phyloP scores from a whole-genome alignment of 1,140 invertebrate species.

The Pseudomyrmex cubaensis region DNA sequence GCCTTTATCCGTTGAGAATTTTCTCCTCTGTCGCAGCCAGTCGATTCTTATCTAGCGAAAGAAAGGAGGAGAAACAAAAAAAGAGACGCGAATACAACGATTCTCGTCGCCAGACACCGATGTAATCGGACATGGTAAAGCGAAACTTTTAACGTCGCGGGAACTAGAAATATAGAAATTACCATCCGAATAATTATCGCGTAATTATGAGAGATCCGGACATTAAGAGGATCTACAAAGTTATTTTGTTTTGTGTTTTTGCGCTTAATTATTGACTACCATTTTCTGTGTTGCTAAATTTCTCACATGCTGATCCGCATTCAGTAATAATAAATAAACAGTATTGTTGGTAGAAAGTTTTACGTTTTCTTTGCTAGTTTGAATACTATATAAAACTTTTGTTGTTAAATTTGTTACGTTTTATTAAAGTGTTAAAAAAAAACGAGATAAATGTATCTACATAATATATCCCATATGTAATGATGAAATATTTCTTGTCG shows the following conservation, averaged over 20 bases:
- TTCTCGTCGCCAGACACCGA: conserved; percentile 22
- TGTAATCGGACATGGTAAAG: conserved; percentile 50
- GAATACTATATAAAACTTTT: no score
- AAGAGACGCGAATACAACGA: conserved; percentile 19
- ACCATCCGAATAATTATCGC: conserved; percentile 25
- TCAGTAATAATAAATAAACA: not conserved
- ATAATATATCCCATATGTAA: no score
- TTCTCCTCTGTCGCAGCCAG: conserved; percentile 8
- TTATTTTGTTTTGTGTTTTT: not conserved
- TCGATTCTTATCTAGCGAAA: conserved; percentile 42
- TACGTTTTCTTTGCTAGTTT: not conserved
- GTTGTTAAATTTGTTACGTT: no score
- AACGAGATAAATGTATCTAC: no score
- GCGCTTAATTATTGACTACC: not conserved
- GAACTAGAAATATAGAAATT: conserved; percentile 28
- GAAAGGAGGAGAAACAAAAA: conserved; percentile 1
- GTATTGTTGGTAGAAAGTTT: not conserved
- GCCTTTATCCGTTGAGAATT: not conserved
- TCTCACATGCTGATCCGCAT: not conserved
- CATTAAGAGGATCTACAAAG: conserved; percentile 1
- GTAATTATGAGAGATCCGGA: not conserved
- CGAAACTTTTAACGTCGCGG: conserved; percentile 36
- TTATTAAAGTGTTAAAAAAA: no score
- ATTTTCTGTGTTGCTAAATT: not conserved
- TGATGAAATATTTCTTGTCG: conserved; percentile 11